Percentiles rank a stretch among this genome's conserved stretches.
Conservation (phyloP, 2,888 invertebrate species). For the Pseudococcus viburni region DNA sequence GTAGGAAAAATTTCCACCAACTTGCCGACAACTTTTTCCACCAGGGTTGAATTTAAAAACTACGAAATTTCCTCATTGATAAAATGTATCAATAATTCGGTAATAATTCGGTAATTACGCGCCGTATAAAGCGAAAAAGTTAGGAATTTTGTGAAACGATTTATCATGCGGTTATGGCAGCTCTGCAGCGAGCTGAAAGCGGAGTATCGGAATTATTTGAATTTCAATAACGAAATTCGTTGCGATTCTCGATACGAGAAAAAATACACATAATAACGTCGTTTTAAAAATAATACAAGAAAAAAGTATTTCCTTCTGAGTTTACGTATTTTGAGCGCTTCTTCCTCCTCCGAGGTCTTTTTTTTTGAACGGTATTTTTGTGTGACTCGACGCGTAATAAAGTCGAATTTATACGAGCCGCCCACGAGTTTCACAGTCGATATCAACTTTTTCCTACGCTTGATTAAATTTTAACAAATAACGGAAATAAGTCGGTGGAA, state of each 20-base stretch:
- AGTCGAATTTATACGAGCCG: constrained; percentile 21
- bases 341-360: neutral
- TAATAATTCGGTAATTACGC: constrained; percentile 36
- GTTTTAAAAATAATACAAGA: constrained; percentile 23
- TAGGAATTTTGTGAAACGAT: neutral
- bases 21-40: neutral
- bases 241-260: neutral
- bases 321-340: neutral
- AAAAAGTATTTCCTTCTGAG: neutral
- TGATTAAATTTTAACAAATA: constrained; percentile 18
- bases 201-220: neutral
- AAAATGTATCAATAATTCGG: neutral
- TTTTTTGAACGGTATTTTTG: neutral
- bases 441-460: constrained; percentile 36
- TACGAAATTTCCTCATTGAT: neutral
- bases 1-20: neutral
- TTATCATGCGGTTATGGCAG: constrained; percentile 18
- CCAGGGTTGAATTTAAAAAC: neutral
- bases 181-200: neutral
- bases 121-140: neutral
- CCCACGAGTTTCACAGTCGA: constrained; percentile 39
- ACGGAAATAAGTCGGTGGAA: neutral
- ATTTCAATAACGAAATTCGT: constrained; percentile 29
- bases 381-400: constrained; percentile 45
- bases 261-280: neutral